These are phyloP conservation scores for Danionella cerebrum DNA, from an alignment of 2,113 vertebrate genomes.

Conservation along the genomic window DNA sequence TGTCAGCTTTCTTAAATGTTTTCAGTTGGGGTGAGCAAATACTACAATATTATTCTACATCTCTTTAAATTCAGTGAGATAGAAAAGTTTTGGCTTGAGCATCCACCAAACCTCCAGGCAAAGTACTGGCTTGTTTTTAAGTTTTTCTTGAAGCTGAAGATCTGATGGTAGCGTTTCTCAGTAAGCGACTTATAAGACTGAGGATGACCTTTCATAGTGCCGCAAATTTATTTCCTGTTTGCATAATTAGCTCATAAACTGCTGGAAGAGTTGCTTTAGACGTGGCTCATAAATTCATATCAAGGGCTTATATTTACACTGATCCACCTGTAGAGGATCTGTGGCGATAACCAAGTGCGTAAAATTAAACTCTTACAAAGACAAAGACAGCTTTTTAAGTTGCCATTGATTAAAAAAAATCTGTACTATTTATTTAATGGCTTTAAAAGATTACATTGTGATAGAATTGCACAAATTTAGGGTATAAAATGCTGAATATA, in stretches of 20 bases:
- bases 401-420: too few relatives aligned
- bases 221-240: slow-evolving; percentile 14
- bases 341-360: neutral
- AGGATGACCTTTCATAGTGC: slow-evolving; percentile 25
- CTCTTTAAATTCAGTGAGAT: slow-evolving; percentile 10
- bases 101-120: neutral
- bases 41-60: too few relatives aligned
- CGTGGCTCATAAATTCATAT: slow-evolving; percentile 6
- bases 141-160: neutral
- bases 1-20: too few relatives aligned
- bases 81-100: neutral
- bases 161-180: neutral
- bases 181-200: neutral
- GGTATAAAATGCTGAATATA: too few relatives aligned
- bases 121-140: neutral
- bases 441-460: too few relatives aligned
- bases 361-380: neutral
- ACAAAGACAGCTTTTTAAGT: too few relatives aligned
- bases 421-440: too few relatives aligned
- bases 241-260: slow-evolving; percentile 27
- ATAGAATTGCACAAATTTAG: too few relatives aligned
- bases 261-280: slow-evolving; percentile 2
- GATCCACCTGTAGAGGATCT: neutral
- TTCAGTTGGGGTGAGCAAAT: too few relatives aligned
- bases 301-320: slow-evolving; percentile 3